A percentile compares a stretch with the other conserved stretches of the same genome.
These are phyloP conservation scores for Drosophila murphyi DNA, from an alignment of 1,140 invertebrate species.

Conservation along the genomic window DNA sequence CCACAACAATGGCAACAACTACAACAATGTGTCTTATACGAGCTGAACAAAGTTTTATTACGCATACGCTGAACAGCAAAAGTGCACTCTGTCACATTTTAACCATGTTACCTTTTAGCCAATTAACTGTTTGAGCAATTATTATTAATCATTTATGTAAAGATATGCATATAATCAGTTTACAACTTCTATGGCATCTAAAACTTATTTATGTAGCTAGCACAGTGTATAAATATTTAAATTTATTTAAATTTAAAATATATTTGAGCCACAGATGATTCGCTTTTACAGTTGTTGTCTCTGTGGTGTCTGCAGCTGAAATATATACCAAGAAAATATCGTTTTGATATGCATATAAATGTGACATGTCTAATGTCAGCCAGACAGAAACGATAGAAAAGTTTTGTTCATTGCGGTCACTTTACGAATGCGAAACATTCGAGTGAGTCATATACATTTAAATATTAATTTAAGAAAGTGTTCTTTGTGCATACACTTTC, in stretches of 20 bases:
- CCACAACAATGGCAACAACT: slow-evolving; percentile 52
- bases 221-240: too few relatives aligned
- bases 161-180: too few relatives aligned
- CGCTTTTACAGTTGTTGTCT: too few relatives aligned
- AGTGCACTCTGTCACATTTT: background rate
- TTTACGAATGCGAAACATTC: slow-evolving; percentile 53
- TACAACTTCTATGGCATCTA: too few relatives aligned
- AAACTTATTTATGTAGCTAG: too few relatives aligned
- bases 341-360: slow-evolving; percentile 34
- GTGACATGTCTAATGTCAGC: slow-evolving; percentile 42
- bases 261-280: too few relatives aligned
- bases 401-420: slow-evolving; percentile 37
- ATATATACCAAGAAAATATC: slow-evolving; percentile 38
- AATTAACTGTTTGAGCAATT: too few relatives aligned
- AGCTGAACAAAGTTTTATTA: slow-evolving; percentile 44
- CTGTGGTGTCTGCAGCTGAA: slow-evolving; percentile 12
- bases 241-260: background rate
- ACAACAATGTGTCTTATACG: background rate
- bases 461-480: slow-evolving; percentile 78
- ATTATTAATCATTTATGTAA: too few relatives aligned
- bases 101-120: too few relatives aligned
- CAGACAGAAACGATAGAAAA: slow-evolving; percentile 38
- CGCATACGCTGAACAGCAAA: slow-evolving; percentile 45
- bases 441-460: slow-evolving; percentile 53
- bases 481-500: slow-evolving; percentile 59